phyloP scores from a whole-genome alignment of 2,888 invertebrate genomes.

The Lycaena phlaeas region DNA sequence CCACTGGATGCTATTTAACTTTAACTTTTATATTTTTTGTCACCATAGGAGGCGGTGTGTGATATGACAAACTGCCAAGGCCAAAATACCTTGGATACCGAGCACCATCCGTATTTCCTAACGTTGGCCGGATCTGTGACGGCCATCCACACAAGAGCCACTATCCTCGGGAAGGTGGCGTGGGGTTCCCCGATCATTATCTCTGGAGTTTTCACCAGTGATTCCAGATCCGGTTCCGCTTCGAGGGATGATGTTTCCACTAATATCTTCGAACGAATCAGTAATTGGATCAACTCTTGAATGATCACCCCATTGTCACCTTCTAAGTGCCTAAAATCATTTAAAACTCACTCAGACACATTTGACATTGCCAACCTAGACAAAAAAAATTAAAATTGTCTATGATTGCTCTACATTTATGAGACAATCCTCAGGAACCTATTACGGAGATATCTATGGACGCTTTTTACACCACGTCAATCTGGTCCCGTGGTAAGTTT shows the following conservation, averaged over 20 bases:
- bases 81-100: constrained; percentile 34
- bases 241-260: constrained; percentile 47
- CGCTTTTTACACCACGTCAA: too few relatives aligned
- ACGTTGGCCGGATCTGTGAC: constrained; percentile 41
- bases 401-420: too few relatives aligned
- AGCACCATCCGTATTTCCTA: constrained; percentile 48
- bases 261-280: constrained; percentile 39
- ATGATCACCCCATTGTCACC: constrained; percentile 45
- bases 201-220: constrained; percentile 44
- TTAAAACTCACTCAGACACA: too few relatives aligned
- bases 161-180: constrained; percentile 45
- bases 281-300: constrained; percentile 35
- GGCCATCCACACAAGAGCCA: constrained; percentile 47
- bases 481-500: too few relatives aligned
- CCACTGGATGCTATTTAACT: too few relatives aligned
- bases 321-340: constrained; percentile 43
- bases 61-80: too few relatives aligned
- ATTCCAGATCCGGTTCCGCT: constrained; percentile 45
- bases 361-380: too few relatives aligned
- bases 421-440: too few relatives aligned
- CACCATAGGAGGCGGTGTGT: too few relatives aligned
- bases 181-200: constrained; percentile 55
- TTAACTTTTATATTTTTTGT: too few relatives aligned
- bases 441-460: too few relatives aligned
- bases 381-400: too few relatives aligned